A percentile compares a stretch with the other conserved stretches of the same genome.
These are phyloP conservation scores for Eupeodes luniger DNA, from an alignment of 2,888 invertebrate species.

Conservation along the genomic window DNA sequence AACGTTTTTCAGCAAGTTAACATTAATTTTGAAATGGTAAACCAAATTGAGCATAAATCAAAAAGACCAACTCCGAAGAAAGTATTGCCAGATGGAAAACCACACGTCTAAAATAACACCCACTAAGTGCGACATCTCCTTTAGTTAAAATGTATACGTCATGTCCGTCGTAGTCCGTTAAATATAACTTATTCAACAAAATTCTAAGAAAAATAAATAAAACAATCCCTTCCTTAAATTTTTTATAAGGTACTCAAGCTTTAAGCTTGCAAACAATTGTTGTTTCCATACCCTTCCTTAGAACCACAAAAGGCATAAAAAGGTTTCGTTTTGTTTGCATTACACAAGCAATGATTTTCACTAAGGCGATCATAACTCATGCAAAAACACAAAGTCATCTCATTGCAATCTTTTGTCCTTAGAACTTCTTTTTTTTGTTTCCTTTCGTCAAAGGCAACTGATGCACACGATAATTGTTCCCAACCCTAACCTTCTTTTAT, in stretches of 20 bases:
- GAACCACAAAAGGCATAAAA: neutral
- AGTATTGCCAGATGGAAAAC: too few relatives aligned
- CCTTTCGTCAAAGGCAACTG: neutral
- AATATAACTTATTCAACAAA: neutral
- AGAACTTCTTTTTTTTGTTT: neutral
- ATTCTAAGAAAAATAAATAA: neutral
- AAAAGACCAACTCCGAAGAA: too few relatives aligned
- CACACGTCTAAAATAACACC: too few relatives aligned
- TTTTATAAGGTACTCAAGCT: too few relatives aligned
- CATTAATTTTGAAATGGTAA: too few relatives aligned
- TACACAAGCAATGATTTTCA: conserved; percentile 7
- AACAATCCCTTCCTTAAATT: neutral
- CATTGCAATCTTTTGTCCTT: conserved; percentile 23
- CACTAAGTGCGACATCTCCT: too few relatives aligned
- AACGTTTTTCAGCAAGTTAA: too few relatives aligned
- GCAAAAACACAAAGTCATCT: conserved; percentile 40
- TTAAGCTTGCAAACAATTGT: neutral
- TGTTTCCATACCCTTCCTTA: neutral
- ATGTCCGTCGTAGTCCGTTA: too few relatives aligned
- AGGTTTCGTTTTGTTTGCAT: neutral
- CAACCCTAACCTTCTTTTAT: neutral
- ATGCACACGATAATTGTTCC: neutral
- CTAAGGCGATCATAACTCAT: conserved; percentile 29
- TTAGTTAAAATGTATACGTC: too few relatives aligned
- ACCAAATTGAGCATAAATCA: too few relatives aligned